These are phyloP conservation scores for Drosophila busckii DNA, from an alignment of 1,140 invertebrate genomes.

Conservation along the genomic window DNA sequence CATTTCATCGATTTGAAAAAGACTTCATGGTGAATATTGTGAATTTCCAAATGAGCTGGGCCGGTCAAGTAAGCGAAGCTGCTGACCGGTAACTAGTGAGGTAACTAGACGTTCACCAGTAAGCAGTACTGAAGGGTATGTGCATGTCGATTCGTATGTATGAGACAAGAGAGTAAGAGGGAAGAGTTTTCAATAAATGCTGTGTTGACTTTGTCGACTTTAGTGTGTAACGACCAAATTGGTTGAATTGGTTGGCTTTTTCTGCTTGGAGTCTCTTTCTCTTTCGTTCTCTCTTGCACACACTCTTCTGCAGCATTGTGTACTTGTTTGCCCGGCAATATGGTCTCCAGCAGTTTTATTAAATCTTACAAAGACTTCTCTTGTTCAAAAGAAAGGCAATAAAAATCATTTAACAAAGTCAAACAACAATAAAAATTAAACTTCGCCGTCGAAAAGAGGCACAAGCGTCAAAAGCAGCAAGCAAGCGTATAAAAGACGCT, in stretches of 20 bases:
- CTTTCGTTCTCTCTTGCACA: no score
- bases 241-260: constrained; percentile 28
- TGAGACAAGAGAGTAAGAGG: not conserved
- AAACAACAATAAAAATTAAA: constrained; percentile 77
- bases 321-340: constrained; percentile 68
- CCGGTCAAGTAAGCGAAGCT: no score
- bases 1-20: no score
- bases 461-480: constrained; percentile 30
- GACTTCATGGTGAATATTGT: no score
- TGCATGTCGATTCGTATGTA: no score
- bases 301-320: no score
- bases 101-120: no score
- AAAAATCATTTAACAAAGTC: constrained; percentile 77
- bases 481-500: constrained; percentile 51
- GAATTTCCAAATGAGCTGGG: no score
- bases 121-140: no score
- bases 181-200: constrained; percentile 13
- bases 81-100: no score
- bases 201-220: no score
- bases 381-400: constrained; percentile 49
- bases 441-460: constrained; percentile 57
- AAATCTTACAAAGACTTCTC: constrained; percentile 72
- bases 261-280: constrained; percentile 6
- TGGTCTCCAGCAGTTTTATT: constrained; percentile 68
- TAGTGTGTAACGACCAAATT: not conserved